These are phyloP conservation scores for Drosophila biarmipes DNA, from an alignment of 1,140 invertebrate species.

Conservation along the genomic window DNA sequence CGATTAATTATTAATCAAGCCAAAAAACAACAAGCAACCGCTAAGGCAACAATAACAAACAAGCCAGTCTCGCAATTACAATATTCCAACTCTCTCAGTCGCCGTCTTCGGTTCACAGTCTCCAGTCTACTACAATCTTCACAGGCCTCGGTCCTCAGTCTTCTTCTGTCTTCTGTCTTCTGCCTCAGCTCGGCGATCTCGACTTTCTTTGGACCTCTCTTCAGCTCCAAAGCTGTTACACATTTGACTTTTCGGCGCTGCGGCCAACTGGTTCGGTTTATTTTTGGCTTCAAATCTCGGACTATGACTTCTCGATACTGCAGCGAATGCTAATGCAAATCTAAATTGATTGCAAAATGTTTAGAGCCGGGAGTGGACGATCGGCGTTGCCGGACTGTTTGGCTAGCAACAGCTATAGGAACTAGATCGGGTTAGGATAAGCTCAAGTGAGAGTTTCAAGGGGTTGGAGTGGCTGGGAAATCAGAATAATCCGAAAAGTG, in stretches of 20 bases:
- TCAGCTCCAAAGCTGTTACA: slow-evolving; percentile 38
- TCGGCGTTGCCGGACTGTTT: slow-evolving; percentile 47
- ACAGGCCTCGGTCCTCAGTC: slow-evolving; percentile 6
- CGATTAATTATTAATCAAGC: slow-evolving; percentile 83
- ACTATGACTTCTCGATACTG: slow-evolving; percentile 30
- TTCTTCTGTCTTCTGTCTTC: slow-evolving; percentile 9
- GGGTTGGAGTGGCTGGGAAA: too few relatives aligned
- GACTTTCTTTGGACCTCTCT: slow-evolving; percentile 49
- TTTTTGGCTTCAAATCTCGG: slow-evolving; percentile 33
- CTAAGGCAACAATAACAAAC: slow-evolving; percentile 65
- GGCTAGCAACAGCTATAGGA: background rate
- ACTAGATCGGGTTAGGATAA: background rate
- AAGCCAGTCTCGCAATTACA: slow-evolving; percentile 76
- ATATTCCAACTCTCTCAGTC: slow-evolving; percentile 73
- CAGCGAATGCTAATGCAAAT: slow-evolving; percentile 73
- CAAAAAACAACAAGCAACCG: slow-evolving; percentile 55
- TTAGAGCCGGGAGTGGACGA: slow-evolving; percentile 48
- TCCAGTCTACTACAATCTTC: slow-evolving; percentile 20
- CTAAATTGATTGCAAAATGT: slow-evolving; percentile 80
- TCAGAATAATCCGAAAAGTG: background rate
- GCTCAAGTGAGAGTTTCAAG: background rate
- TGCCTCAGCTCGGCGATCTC: slow-evolving; percentile 18
- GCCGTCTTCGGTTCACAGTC: slow-evolving; percentile 22
- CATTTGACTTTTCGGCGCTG: slow-evolving; percentile 45
- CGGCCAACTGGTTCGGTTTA: slow-evolving; percentile 49